Percentiles rank a stretch among this genome's conserved stretches.
Evolutionary conservation across 2,888 invertebrate species (phyloP).

Genomic region (Pecten maximus): DNA sequence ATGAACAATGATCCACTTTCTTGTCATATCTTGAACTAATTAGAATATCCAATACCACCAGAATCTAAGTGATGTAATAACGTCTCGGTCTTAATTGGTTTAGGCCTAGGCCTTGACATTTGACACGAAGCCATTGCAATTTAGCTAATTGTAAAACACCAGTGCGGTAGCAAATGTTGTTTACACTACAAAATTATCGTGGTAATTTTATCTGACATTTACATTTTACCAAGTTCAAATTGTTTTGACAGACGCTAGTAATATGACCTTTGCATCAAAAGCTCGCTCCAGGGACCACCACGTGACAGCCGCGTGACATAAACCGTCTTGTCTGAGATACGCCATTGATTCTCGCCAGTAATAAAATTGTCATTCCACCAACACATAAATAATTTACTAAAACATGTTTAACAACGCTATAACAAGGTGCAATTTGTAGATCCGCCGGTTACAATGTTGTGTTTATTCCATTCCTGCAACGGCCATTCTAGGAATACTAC

Average conservation of each 20-base stretch:
- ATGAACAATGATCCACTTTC: background rate
- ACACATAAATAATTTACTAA: background rate
- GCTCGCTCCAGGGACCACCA: background rate
- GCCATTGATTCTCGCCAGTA: background rate
- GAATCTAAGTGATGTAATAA: background rate
- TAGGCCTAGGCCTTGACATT: background rate
- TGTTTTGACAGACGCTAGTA: background rate
- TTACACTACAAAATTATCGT: slow-evolving; percentile 1
- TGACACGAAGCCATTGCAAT: background rate
- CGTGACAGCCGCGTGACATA: background rate
- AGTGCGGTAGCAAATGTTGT: background rate
- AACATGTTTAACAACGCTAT: background rate
- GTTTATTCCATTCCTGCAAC: background rate
- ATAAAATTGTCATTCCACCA: background rate
- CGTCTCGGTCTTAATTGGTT: background rate
- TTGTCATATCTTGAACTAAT: background rate
- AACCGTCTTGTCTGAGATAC: background rate
- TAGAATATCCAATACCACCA: background rate
- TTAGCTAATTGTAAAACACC: background rate
- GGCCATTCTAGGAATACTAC: too few relatives aligned
- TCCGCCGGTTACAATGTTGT: background rate
- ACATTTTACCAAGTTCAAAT: background rate
- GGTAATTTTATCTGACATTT: slow-evolving; percentile 23
- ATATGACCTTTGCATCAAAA: slow-evolving; percentile 12
- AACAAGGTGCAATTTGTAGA: background rate